A percentile compares a stretch with the other conserved stretches of the same genome.
phyloP scores from a whole-genome alignment of 2,797 vertebrate species.

The Psittacula derbiana region DNA sequence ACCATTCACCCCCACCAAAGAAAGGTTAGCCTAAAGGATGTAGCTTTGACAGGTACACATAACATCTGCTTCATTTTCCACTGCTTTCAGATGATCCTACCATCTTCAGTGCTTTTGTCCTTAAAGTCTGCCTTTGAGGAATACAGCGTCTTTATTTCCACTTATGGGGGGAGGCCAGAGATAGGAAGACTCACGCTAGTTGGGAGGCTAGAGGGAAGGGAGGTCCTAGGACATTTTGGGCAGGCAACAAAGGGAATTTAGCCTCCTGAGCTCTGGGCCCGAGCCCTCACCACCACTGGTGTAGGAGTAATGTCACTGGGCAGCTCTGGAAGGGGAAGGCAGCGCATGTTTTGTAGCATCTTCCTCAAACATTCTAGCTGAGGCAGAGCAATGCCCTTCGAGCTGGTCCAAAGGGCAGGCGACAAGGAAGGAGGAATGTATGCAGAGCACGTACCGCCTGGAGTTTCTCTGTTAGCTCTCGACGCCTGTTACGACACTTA shows the following conservation, averaged over 20 bases:
- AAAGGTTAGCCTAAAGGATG: background rate
- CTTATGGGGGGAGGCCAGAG: background rate
- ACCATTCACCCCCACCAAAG: background rate
- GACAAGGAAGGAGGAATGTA: background rate
- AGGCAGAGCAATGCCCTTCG: background rate
- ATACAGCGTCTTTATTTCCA: background rate
- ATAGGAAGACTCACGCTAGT: background rate
- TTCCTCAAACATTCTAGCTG: background rate
- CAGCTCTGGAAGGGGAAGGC: background rate
- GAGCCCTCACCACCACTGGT: background rate
- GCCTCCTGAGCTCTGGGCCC: background rate
- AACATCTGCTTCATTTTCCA: background rate
- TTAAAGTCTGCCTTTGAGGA: background rate
- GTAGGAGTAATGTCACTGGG: background rate
- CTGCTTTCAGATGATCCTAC: background rate
- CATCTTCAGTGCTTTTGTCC: background rate
- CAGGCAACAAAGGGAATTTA: background rate
- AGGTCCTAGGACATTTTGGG: background rate
- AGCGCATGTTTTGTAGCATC: background rate
- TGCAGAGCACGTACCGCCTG: constrained; percentile 87
- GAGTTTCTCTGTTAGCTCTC: constrained; percentile 96
- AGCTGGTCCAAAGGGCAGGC: background rate
- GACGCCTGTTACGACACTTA: constrained; percentile 96
- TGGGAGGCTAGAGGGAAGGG: background rate
- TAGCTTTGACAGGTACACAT: no score